Base-by-base conservation (phyloP, 1,140 invertebrate species). In the Uloborus diversus region DNA sequence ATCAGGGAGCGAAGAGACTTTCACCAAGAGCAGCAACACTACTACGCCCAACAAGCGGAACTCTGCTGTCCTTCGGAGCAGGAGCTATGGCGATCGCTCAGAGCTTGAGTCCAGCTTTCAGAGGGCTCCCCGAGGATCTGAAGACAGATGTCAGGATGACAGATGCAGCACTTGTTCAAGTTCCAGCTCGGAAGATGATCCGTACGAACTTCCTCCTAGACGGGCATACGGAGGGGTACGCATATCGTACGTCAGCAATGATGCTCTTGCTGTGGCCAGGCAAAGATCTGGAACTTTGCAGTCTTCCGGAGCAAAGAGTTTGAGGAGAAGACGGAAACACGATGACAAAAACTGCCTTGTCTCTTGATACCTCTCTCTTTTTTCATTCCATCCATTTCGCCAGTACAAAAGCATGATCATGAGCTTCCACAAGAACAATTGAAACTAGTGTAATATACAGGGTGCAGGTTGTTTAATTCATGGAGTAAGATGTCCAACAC, bases 171-270 rank as follows among this genome's bases (percentile, higher is more conserved):
- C 94, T 0, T 96, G 94, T 84, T 95, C 93, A 1, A 92, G 91
- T 1, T 94, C 93, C 20, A 87, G 86, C 53, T 92, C 91, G 73
- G 94, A 93, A 14, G 84, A 84, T 23, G 93, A 93, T 69, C 84
- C 85, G 57, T 95, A 96, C 85, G 90, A 93, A 51, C 85, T 95
- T 57, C 94, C 94, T 4, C 91, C 92, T 35, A 51, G 85, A 11
- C 65, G 82, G 27, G 93, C 93, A 14, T 95, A 94, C 85, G 93
- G 93, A 61, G 85, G 86, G 7, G 94, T 95, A 3, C 86, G 94
- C 56, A 94, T 95, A 81, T 94, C 93, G 11, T 96, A 96, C 87
- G 94, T 96, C 79, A 94, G 94, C 80, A 95, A 95, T 85, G 94
- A 96, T 86, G 92, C 93, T 0, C 88, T 95, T 20, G 93, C 93